phyloP scores from a whole-genome alignment of 1,140 invertebrate species.

The Trissolcus basalis region DNA sequence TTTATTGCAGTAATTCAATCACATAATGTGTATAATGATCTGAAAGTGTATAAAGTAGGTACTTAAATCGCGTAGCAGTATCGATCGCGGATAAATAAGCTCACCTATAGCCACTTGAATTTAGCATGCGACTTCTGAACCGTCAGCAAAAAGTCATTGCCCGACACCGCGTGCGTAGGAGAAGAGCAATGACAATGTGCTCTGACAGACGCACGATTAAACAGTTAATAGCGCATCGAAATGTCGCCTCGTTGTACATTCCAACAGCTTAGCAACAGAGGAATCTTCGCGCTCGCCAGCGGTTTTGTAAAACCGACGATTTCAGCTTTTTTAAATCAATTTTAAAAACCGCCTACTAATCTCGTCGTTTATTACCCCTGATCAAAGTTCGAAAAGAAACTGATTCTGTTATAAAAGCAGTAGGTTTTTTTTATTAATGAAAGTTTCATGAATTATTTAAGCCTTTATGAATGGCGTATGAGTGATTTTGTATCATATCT shows the following conservation, averaged over 20 bases:
- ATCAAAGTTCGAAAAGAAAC: too few relatives aligned
- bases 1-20: conserved; percentile 38
- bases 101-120: conserved; percentile 12
- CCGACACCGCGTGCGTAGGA: conserved; percentile 19
- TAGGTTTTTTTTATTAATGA: too few relatives aligned
- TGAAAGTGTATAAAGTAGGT: conserved; percentile 15
- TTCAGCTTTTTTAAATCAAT: too few relatives aligned
- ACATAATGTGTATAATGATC: conserved; percentile 25
- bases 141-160: conserved; percentile 12
- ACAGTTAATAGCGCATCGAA: conserved; percentile 21
- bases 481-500: too few relatives aligned
- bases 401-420: too few relatives aligned
- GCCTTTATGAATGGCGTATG: too few relatives aligned
- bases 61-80: conserved; percentile 5
- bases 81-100: conserved; percentile 27
- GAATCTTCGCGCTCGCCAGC: too few relatives aligned
- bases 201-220: conserved; percentile 11
- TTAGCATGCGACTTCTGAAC: conserved; percentile 4
- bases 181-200: conserved; percentile 25
- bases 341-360: too few relatives aligned
- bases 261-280: conserved; percentile 22
- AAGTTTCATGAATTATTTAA: too few relatives aligned
- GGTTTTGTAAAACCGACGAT: too few relatives aligned
- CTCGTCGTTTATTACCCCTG: too few relatives aligned
- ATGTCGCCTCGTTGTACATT: conserved; percentile 10